A percentile compares a stretch with the other conserved stretches of the same genome.
phyloP scores from a whole-genome alignment of 2,797 vertebrate species.

The Nothura maculosa region DNA sequence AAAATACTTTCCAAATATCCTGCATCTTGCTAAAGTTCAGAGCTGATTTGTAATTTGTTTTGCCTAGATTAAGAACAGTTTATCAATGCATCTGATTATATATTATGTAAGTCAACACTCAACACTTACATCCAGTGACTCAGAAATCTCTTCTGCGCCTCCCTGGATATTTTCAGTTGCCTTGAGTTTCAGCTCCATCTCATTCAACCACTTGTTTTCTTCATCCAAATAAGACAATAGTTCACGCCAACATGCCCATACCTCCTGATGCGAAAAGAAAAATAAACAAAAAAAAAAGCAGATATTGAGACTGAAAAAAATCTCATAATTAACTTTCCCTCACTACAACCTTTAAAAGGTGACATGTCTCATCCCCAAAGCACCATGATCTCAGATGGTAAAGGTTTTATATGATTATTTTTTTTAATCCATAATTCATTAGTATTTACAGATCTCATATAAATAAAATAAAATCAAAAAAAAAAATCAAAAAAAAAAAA shows the following conservation, averaged over 20 bases:
- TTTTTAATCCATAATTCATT: background rate
- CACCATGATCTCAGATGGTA: background rate
- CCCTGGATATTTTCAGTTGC: constrained; percentile 89
- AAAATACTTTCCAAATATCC: background rate
- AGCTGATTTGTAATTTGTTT: background rate
- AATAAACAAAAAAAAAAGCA: background rate
- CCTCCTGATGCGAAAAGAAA: constrained; percentile 85
- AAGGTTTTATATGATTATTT: fast-evolving
- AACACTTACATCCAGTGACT: constrained; percentile 90
- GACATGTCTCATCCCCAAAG: background rate
- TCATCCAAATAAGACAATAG: constrained; percentile 92
- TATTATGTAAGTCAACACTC: constrained; percentile 59
- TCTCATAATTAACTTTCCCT: background rate
- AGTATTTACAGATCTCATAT: background rate
- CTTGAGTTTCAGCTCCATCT: constrained; percentile 91
- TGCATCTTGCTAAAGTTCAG: background rate
- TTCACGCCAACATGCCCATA: constrained; percentile 97
- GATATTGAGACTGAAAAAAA: background rate
- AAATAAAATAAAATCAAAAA: background rate
- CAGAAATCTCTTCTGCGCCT: constrained; percentile 89
- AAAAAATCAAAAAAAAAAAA: background rate
- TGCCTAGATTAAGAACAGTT: background rate
- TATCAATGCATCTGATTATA: background rate
- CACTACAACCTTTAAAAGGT: background rate
- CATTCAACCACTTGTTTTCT: constrained; percentile 94